These are phyloP conservation scores for Drosophila nr. perissopoda DNA, from an alignment of 2,888 invertebrate species.

Conservation along the genomic window DNA sequence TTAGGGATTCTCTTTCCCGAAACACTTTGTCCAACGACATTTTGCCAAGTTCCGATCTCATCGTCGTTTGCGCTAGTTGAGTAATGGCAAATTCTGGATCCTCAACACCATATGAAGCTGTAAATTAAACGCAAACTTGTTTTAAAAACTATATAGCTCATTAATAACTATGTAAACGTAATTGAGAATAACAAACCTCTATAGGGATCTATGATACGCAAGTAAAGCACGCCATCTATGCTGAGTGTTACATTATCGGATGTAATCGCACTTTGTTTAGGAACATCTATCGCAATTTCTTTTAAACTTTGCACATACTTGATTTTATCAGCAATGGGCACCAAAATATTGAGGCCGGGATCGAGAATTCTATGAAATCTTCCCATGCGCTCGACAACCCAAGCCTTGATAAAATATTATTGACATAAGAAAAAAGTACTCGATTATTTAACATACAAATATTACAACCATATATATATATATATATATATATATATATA, in stretches of 20 bases:
- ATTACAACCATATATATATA: background rate
- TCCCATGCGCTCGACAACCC: slow-evolving; percentile 99
- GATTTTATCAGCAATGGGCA: slow-evolving; percentile 96
- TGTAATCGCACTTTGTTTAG: slow-evolving; percentile 99
- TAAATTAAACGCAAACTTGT: background rate
- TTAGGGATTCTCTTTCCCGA: slow-evolving; percentile 97
- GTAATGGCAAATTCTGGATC: slow-evolving; percentile 99
- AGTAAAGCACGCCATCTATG: slow-evolving; percentile 98
- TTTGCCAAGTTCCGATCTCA: slow-evolving; percentile 99
- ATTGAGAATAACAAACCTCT: slow-evolving; percentile 86
- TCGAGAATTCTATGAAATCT: slow-evolving; percentile 96
- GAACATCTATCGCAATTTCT: slow-evolving; percentile 99
- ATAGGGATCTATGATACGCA: slow-evolving; percentile 97
- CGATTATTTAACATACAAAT: slow-evolving; percentile 45
- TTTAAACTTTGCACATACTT: slow-evolving; percentile 99
- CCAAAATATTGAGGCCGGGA: slow-evolving; percentile 96
- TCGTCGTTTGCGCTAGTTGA: slow-evolving; percentile 99
- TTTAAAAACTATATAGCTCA: background rate
- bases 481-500: background rate
- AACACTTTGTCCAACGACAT: slow-evolving; percentile 98
- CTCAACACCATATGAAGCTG: slow-evolving; percentile 98
- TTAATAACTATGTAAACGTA: background rate
- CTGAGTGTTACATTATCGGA: slow-evolving; percentile 98
- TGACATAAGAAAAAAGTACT: slow-evolving; percentile 45
- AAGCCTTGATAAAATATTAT: slow-evolving; percentile 87